Evolutionary conservation across 2,797 vertebrate genomes (phyloP), one percentile per base, ranked within the genome.

Genomic region (Hypotaenidia okinawae): DNA sequence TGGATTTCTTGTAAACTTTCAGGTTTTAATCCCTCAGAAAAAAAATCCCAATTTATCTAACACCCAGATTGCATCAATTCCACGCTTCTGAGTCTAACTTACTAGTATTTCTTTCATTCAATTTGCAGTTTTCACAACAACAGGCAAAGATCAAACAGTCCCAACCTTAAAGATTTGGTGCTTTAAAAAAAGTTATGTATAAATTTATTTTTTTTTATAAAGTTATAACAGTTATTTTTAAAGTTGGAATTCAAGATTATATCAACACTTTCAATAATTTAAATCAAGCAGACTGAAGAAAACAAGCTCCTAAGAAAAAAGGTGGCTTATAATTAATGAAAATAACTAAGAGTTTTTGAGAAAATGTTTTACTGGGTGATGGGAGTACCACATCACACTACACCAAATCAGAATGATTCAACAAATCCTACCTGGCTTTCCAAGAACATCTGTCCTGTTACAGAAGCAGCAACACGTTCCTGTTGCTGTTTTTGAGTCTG

Each of bases 371-470:
- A 69, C 25, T 47, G 8, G 4, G 6, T 41, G 6, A 24, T 74
- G 13, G 9, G 14, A 5, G 9, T 3, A 47, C 18, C 11, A 57
- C 16, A 69, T 43, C 16, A 86, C 5, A 10, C n/a, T 13, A 0
- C 54, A 67, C 37, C 21, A 61, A 55, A 55, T 28, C 30, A 75
- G 59, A 93, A 70, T 41, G 11, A 76, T 41, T 88, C 55, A 70
- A 43, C 10, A 84, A 87, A 70, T 74, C 69, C 21, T 93, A 99
- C 99, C 99, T 99, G 99, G 93, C 99, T 99, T 98, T 99, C 99
- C 88, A 99, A 97, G 92, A 98, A 99, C 99, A 99, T 99, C 98
- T 99, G 99, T 39, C 99, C 99, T 0, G 99, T 99, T 85, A 99
- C 99, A 3, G 99, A 98, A 94, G 98, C 98, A 9, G 99, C 99